Evolutionary conservation across 2,888 invertebrate species (phyloP).

Genomic region (Drosophila parthenogenetica): DNA sequence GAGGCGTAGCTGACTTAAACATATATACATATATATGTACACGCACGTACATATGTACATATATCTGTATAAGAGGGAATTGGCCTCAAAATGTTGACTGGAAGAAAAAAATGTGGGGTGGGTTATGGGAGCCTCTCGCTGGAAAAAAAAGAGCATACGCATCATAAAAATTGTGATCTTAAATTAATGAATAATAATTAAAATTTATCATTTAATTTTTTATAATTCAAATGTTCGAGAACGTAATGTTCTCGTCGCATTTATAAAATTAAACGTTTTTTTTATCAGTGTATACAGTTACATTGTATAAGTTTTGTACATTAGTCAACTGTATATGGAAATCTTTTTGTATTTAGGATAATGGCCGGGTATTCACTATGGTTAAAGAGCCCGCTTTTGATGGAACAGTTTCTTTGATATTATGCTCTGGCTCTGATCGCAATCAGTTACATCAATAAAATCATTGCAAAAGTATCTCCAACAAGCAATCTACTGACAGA

Average conservation of each 20-base stretch:
- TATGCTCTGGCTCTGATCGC: constrained; percentile 45
- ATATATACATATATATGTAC: not conserved
- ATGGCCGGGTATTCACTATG: constrained; percentile 1
- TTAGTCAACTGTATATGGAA: no score
- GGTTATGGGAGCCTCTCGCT: constrained; percentile 20
- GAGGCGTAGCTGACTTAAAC: constrained; percentile 40
- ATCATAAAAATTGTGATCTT: no score
- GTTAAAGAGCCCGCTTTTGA: not conserved
- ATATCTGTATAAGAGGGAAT: constrained; percentile 60
- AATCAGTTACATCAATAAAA: constrained; percentile 82
- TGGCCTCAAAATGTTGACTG: constrained; percentile 55
- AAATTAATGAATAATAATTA: no score
- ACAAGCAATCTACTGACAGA: constrained; percentile 59
- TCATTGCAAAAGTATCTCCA: constrained; percentile 79
- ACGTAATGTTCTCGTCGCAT: no score
- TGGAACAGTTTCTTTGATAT: constrained; percentile 27
- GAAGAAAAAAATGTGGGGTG: constrained; percentile 23
- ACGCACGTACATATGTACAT: not conserved
- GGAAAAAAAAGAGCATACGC: no score
- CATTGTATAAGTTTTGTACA: not conserved
- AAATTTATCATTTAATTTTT: no score
- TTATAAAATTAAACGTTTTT: no score
- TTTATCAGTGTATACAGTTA: not conserved
- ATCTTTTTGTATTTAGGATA: not conserved
- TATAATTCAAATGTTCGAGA: no score